Percentiles rank a stretch among this genome's conserved stretches.
These are phyloP conservation scores for Melanostigma gelatinosum DNA, from an alignment of 2,113 vertebrate species.

Conservation along the genomic window DNA sequence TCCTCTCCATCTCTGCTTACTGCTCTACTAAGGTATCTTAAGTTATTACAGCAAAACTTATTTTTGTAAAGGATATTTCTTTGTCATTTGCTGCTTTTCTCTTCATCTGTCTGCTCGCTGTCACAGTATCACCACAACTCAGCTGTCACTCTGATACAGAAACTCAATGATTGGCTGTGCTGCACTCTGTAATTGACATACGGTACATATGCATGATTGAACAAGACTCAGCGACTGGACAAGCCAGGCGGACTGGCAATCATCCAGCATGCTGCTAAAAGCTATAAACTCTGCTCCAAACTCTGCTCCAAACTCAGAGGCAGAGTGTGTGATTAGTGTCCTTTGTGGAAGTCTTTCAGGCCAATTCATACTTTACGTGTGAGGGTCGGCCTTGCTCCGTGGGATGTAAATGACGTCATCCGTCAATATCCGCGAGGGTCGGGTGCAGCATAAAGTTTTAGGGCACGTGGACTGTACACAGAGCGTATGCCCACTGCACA, in stretches of 20 bases:
- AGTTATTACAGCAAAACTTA: neutral
- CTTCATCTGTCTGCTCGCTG: conserved; percentile 34
- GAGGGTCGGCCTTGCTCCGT: neutral
- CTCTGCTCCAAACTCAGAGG: neutral
- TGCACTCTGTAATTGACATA: conserved; percentile 59
- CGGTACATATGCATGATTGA: conserved; percentile 47
- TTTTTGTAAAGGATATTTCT: conserved; percentile 4
- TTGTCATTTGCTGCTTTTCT: conserved; percentile 31
- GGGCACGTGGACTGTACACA: neutral
- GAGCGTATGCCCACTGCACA: neutral
- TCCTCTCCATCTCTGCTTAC: neutral
- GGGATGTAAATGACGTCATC: neutral
- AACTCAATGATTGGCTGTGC: conserved; percentile 46
- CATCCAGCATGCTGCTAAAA: conserved; percentile 40
- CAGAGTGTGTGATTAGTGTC: neutral
- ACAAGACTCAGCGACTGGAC: conserved; percentile 51
- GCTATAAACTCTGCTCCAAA: conserved; percentile 34
- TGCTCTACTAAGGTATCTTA: neutral
- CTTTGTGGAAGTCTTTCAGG: neutral
- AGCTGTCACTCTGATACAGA: conserved; percentile 59
- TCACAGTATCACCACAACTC: conserved; percentile 35
- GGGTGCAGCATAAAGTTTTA: neutral
- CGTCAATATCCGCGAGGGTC: neutral
- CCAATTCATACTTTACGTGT: neutral
- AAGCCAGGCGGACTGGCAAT: conserved; percentile 41